Evolutionary conservation across 2,797 vertebrate genomes (phyloP).

Genomic region (Lindbergichthys nudifrons): DNA sequence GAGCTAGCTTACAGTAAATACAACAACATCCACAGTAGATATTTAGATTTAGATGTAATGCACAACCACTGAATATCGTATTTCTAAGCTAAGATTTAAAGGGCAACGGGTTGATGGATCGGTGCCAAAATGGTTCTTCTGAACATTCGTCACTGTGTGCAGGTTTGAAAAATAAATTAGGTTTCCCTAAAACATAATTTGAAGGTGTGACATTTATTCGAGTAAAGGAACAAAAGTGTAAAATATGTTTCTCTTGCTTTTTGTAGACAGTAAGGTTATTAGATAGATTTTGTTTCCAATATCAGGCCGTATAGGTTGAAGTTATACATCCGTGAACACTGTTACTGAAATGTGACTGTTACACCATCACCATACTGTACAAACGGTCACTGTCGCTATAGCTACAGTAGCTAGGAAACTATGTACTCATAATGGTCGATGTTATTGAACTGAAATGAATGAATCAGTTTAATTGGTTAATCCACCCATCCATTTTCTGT

Average conservation of each 20-base stretch:
- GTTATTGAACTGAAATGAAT: neutral
- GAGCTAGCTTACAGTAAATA: neutral
- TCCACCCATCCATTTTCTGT: neutral
- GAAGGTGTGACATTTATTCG: neutral
- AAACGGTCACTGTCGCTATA: neutral
- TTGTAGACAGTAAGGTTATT: too few species aligned
- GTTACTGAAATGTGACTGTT: neutral
- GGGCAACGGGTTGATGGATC: neutral
- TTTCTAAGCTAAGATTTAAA: neutral
- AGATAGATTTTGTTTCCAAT: too few species aligned
- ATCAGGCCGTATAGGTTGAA: neutral
- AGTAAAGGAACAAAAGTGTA: neutral
- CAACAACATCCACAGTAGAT: neutral
- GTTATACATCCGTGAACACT: too few species aligned
- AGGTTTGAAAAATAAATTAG: neutral
- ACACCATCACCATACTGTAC: neutral
- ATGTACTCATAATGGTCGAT: neutral
- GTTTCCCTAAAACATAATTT: neutral
- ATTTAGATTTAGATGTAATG: neutral
- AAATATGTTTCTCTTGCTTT: too few species aligned
- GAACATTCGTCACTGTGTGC: neutral
- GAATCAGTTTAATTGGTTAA: slow-evolving; percentile 1
- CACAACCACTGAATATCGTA: neutral
- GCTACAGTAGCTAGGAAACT: neutral
- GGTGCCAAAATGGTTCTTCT: neutral